phyloP scores from a whole-genome alignment of 1,140 invertebrate species.

The Drosophila tani region DNA sequence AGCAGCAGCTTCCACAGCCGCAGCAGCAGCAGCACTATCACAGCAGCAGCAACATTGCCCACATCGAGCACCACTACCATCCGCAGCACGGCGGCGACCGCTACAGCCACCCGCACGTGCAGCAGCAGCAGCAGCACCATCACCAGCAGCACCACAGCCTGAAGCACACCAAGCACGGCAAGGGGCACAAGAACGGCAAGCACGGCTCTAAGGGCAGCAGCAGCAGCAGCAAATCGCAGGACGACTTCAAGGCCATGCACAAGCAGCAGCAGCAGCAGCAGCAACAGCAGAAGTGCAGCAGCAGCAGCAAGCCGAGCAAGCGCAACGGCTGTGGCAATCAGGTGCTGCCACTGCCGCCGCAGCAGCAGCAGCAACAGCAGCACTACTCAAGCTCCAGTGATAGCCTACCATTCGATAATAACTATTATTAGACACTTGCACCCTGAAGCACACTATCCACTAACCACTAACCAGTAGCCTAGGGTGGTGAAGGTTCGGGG shows the following conservation, averaged over 20 bases:
- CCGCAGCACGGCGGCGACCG: constrained; percentile 49
- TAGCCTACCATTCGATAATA: constrained; percentile 84
- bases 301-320: constrained; percentile 50
- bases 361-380: constrained; percentile 54
- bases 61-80: constrained; percentile 73
- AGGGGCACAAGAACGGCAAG: constrained; percentile 68
- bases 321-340: constrained; percentile 61
- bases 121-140: constrained; percentile 57
- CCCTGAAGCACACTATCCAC: constrained; percentile 18
- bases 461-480: constrained; percentile 18
- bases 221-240: constrained; percentile 78
- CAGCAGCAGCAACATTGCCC: constrained; percentile 69
- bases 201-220: constrained; percentile 61
- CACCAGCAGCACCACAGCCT: constrained; percentile 77
- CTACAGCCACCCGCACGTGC: constrained; percentile 54
- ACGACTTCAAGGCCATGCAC: constrained; percentile 72
- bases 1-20: constrained; percentile 49
- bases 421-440: constrained; percentile 74
- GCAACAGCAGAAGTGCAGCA: constrained; percentile 46
- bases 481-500: constrained; percentile 2
- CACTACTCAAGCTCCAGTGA: constrained; percentile 82
- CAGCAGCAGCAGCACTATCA: constrained; percentile 69
- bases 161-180: constrained; percentile 79
- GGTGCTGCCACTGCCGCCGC: constrained; percentile 50
- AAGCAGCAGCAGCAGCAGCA: constrained; percentile 59